Base-by-base conservation (phyloP, 2,797 vertebrate genomes). In the Petrocephalus schoutedeni region DNA sequence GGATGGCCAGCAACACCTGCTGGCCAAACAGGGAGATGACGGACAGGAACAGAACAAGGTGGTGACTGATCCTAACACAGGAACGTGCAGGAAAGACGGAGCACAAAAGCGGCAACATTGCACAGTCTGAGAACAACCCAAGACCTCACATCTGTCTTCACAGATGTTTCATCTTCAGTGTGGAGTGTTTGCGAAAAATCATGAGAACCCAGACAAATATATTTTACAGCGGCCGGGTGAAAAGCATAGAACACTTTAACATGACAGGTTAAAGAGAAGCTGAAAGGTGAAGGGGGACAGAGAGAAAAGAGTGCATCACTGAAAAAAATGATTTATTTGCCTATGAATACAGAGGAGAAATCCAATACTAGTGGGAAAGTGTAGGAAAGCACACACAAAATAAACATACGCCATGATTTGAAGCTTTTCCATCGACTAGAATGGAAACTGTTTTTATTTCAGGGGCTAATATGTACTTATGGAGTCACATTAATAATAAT, bases 281-380 rank as follows among this genome's bases (percentile, higher is more conserved):
- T 14, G 16, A 45, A 16, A 61, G 57, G 16, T 51, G 19, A 32
- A 51, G 23, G 53, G 19, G 71, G 16, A 51, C 5, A 32, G n/a
- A 53, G 77, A 84, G 58, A 64, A 14, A 64, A 64, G 80, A 28
- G 14, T n/a, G n/a, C 3, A 87, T 58, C 86, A 74, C 57, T 87
- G 64, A 82, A 67, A 59, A 59, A 51, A 64, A 87, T 67, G 71
- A 87, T 57, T 58, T 21, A 45, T 21, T 53, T 64, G 45, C 59
- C 80, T 16, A 84, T 36, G 45, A 61, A 51, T 86, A 77, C 28
- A 41, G 51, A 32, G 21, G 32, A 9, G 87, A 88, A 86, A 88
- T 19, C 45, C n/a, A 57, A 88, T 64, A 88, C 83, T 64, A 86
- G 85, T 88, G 88, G 19, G 88, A 88, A 88, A 80, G 54, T 80